Conservation (phyloP, 2,888 invertebrate species). For the Cephus sareptanus region DNA sequence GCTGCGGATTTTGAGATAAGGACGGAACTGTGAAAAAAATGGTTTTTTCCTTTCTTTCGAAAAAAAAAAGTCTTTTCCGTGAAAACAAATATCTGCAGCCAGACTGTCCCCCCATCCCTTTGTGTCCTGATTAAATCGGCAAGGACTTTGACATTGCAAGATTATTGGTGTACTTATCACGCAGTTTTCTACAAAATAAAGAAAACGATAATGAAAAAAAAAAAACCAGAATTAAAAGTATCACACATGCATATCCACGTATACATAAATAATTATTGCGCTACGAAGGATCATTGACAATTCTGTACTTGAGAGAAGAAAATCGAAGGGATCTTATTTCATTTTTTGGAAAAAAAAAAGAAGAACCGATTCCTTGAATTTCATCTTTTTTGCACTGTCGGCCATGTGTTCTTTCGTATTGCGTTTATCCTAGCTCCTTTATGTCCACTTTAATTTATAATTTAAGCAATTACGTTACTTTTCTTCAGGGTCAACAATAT, state of each 20-base stretch:
- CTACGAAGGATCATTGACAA: not conserved
- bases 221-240: constrained; percentile 14
- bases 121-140: constrained; percentile 42
- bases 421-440: not conserved
- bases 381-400: not conserved
- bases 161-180: constrained; percentile 64
- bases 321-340: not conserved
- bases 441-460: not conserved
- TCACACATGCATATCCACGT: not conserved
- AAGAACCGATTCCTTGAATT: not conserved
- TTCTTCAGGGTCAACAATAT: not conserved
- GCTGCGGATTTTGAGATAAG: not conserved
- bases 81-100: constrained; percentile 20
- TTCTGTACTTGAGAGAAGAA: not conserved
- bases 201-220: constrained; percentile 59
- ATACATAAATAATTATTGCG: not conserved
- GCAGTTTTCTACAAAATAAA: constrained; percentile 64
- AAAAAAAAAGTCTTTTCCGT: not conserved
- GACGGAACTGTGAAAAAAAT: not conserved
- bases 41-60: not conserved
- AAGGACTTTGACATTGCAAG: constrained; percentile 60
- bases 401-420: not conserved
- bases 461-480: not conserved
- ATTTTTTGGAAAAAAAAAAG: not conserved
- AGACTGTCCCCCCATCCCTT: constrained; percentile 35